phyloP scores from a whole-genome alignment of 2,797 vertebrate species.

The Pteropus rufus region DNA sequence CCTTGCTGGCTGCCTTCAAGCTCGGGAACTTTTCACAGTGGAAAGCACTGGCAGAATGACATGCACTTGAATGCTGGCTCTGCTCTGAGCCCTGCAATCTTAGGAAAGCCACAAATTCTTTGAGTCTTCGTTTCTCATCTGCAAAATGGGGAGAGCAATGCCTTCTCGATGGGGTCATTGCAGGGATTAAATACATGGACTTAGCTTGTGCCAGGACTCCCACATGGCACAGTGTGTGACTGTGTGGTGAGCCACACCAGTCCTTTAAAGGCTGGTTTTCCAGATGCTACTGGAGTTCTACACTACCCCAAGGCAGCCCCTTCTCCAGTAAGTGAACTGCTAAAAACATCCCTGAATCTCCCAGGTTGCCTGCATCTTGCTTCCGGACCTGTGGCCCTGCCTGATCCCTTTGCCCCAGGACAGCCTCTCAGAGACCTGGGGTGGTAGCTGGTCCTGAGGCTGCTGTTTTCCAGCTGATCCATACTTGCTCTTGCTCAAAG shows the following conservation, averaged over 20 bases:
- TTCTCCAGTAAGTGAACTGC: not conserved
- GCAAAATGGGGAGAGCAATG: not conserved
- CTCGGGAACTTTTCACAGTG: not conserved
- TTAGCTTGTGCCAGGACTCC: not conserved
- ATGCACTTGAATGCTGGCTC: not conserved
- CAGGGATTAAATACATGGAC: not conserved
- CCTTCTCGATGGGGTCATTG: not conserved
- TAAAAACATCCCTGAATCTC: not conserved
- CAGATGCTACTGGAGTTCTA: not conserved
- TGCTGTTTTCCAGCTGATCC: not conserved
- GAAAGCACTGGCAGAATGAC: not conserved
- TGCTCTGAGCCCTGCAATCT: not conserved
- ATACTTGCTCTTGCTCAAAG: not conserved
- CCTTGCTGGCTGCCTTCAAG: not conserved
- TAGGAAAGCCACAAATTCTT: not conserved
- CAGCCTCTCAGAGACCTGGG: not conserved
- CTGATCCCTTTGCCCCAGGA: not conserved
- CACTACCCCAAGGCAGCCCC: no score
- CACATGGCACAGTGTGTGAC: not conserved
- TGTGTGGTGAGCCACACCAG: not conserved
- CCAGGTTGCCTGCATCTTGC: not conserved
- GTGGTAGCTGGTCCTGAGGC: not conserved
- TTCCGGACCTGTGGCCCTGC: not conserved
- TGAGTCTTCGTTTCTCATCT: no score
- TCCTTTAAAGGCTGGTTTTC: not conserved